Evolutionary conservation across 2,113 vertebrate species (phyloP).

Genomic region (Zosterops borbonicus): DNA sequence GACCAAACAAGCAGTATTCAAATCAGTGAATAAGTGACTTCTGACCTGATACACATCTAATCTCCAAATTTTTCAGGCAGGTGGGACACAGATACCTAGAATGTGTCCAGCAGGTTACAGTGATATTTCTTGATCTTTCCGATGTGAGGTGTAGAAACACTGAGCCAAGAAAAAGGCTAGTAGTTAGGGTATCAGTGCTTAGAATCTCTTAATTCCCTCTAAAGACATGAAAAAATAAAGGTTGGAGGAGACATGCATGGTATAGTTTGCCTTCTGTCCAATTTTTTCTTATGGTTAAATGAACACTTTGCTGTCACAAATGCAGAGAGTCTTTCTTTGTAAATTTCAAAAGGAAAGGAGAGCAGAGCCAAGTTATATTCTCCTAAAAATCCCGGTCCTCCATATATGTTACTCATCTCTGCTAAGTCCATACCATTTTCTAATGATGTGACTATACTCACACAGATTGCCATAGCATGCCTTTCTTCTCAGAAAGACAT

Average conservation of each 20-base stretch:
- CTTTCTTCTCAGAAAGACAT: background rate
- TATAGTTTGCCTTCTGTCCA: background rate
- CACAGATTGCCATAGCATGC: background rate
- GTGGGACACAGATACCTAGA: background rate
- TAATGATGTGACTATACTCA: background rate
- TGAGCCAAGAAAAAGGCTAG: accelerated
- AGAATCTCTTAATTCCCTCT: background rate
- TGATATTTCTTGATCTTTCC: background rate
- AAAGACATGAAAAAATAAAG: background rate
- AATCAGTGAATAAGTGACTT: background rate
- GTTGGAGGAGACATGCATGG: background rate
- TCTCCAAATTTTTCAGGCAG: background rate
- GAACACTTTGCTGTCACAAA: background rate
- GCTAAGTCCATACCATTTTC: background rate
- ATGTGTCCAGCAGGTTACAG: background rate
- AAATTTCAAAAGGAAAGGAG: background rate
- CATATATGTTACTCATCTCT: background rate
- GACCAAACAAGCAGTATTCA: background rate
- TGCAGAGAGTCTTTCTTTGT: background rate
- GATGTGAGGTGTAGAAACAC: background rate
- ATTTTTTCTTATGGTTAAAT: background rate
- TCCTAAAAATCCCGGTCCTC: background rate
- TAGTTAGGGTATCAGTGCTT: accelerated
- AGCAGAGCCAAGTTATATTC: background rate
- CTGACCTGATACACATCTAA: background rate